A percentile compares a stretch with the other conserved stretches of the same genome.
Conservation (phyloP, 2,888 invertebrate species). For the Macrosiphum euphorbiae region DNA sequence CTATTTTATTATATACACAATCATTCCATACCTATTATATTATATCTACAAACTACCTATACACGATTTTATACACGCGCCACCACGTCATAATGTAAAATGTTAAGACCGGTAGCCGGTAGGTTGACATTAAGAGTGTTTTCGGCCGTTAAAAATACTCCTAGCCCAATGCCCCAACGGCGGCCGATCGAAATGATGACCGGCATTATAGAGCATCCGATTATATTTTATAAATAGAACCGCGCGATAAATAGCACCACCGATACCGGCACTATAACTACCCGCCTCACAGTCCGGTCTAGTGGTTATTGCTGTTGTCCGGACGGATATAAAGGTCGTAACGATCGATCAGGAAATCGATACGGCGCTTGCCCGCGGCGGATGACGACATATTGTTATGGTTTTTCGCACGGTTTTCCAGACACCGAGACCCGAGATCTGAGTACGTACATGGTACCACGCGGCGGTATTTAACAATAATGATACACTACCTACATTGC, state of each 20-base stretch:
- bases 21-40: neutral
- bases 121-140: conserved; percentile 13
- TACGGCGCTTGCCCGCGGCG: neutral
- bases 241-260: neutral
- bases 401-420: neutral
- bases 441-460: neutral
- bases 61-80: neutral
- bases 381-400: neutral
- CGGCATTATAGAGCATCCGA: conserved; percentile 13
- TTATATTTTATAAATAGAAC: conserved; percentile 32
- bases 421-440: neutral
- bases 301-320: neutral
- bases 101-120: conserved; percentile 5
- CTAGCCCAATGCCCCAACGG: conserved; percentile 46
- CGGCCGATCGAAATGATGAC: conserved; percentile 22
- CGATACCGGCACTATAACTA: neutral
- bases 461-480: neutral
- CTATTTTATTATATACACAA: neutral
- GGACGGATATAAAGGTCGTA: neutral
- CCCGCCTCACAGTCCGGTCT: neutral
- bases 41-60: neutral
- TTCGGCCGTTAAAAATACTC: conserved; percentile 48
- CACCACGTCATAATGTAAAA: neutral
- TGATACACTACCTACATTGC: no score
- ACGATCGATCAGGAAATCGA: neutral